A percentile compares a stretch with the other conserved stretches of the same genome.
phyloP scores from a whole-genome alignment of 2,113 vertebrate genomes.

The Isurus oxyrinchus region DNA sequence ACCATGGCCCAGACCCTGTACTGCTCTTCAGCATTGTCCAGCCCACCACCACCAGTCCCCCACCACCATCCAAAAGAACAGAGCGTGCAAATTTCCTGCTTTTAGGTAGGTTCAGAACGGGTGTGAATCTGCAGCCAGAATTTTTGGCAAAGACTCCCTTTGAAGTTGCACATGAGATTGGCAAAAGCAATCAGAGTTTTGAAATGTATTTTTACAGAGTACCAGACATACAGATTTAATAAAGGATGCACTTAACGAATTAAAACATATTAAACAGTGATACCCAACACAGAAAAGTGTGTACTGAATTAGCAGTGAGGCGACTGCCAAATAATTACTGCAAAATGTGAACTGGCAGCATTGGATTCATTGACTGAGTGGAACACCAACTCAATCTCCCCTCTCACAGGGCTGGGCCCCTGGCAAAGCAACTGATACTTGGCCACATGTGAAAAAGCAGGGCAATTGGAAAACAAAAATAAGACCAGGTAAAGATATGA shows the following conservation, averaged over 20 bases:
- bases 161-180: not conserved
- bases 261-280: not conserved
- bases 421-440: not conserved
- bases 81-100: too few relatives aligned
- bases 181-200: not conserved
- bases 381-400: not conserved
- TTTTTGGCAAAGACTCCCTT: not conserved
- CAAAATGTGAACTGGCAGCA: not conserved
- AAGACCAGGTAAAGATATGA: not conserved
- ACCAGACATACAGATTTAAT: not conserved
- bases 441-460: not conserved
- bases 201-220: not conserved
- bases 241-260: not conserved
- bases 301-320: not conserved
- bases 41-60: too few relatives aligned
- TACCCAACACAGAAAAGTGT: not conserved
- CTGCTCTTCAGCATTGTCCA: not conserved
- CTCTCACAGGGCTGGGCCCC: not conserved
- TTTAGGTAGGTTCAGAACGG: not conserved
- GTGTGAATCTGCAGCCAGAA: not conserved
- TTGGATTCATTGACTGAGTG: not conserved
- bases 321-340: not conserved
- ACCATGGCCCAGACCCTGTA: not conserved
- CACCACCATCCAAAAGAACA: not conserved
- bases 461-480: not conserved